phyloP scores from a whole-genome alignment of 2,113 vertebrate genomes.

The Andinoacara biseriatus region DNA sequence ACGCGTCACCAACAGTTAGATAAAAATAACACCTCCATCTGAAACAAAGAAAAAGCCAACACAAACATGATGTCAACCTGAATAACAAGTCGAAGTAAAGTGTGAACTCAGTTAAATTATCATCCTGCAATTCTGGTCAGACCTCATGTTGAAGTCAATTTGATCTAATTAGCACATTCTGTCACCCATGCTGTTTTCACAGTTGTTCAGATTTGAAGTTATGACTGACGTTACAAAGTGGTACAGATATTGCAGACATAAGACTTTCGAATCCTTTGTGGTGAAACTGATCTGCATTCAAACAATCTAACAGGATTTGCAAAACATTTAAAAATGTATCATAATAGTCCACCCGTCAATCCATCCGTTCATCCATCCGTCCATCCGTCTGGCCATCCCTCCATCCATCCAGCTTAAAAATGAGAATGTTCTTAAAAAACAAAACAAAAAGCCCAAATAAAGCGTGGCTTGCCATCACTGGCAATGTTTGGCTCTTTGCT shows the following conservation, averaged over 20 bases:
- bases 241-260: background rate
- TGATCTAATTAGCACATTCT: background rate
- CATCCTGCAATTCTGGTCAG: background rate
- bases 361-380: background rate
- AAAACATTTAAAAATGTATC: background rate
- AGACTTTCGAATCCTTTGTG: background rate
- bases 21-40: background rate
- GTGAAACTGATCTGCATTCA: background rate
- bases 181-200: background rate
- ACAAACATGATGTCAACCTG: background rate
- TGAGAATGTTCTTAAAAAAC: background rate
- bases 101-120: background rate
- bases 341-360: background rate
- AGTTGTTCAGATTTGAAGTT: background rate
- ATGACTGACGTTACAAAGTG: background rate
- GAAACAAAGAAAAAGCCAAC: background rate
- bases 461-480: background rate
- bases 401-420: background rate
- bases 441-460: background rate
- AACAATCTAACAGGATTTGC: background rate
- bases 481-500: constrained; percentile 4
- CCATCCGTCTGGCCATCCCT: background rate
- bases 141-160: background rate
- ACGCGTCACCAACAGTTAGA: background rate
- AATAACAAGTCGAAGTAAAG: background rate